Evolutionary conservation across 1,140 invertebrate species (phyloP).

Genomic region (Lineus longissimus): DNA sequence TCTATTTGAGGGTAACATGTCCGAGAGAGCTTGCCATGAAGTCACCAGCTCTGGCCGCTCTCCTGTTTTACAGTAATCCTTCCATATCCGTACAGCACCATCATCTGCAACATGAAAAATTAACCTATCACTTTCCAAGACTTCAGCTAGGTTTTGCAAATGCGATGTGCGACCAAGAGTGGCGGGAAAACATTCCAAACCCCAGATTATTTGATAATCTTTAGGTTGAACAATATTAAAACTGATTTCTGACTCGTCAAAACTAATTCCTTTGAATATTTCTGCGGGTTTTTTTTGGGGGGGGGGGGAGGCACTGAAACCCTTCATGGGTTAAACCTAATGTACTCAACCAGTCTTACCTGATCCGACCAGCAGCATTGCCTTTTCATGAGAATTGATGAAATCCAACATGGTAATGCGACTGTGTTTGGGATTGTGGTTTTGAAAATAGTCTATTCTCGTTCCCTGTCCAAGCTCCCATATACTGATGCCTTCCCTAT

Average conservation of each 20-base stretch:
- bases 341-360: no score
- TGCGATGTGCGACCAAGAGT: no score
- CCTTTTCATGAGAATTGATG: constrained; percentile 81
- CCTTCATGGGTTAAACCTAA: no score
- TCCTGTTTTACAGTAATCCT: constrained; percentile 46
- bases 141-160: no score
- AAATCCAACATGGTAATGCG: constrained; percentile 79
- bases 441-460: constrained; percentile 45
- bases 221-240: no score
- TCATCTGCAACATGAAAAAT: constrained; percentile 61
- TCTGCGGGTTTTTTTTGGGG: no score
- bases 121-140: neutral
- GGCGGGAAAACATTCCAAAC: no score
- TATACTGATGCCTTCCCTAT: constrained; percentile 73
- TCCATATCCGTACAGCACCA: constrained; percentile 72
- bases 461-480: constrained; percentile 57
- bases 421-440: constrained; percentile 51
- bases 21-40: constrained; percentile 77
- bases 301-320: no score
- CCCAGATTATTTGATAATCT: no score
- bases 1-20: constrained; percentile 59
- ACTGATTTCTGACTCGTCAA: no score
- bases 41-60: constrained; percentile 61
- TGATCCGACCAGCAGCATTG: constrained; percentile 67
- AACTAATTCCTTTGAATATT: no score